Evolutionary conservation across 2,888 invertebrate species (phyloP).

Genomic region (Acanthosepion pharaonis): DNA sequence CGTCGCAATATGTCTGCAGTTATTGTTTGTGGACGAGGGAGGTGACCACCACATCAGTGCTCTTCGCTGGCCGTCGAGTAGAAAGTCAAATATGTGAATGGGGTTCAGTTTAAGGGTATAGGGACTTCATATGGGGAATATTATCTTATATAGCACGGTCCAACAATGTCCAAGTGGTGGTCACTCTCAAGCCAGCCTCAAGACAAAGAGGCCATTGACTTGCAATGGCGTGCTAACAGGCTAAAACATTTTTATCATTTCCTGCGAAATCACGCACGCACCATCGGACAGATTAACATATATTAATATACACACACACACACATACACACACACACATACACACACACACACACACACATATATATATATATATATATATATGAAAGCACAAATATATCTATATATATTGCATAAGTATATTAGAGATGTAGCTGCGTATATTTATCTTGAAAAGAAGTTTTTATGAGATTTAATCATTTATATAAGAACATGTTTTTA

Average conservation of each 20-base stretch:
- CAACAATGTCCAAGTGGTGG: constrained; percentile 23
- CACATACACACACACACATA: no score
- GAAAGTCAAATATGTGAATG: constrained; percentile 21
- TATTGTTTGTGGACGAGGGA: background rate
- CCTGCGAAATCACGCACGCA: background rate
- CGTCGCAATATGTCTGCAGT: background rate
- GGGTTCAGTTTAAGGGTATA: background rate
- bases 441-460: no score
- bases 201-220: background rate
- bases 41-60: background rate
- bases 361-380: no score
- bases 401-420: no score
- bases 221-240: background rate
- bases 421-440: no score
- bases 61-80: constrained; percentile 33
- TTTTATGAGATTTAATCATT: no score
- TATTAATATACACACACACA: background rate
- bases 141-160: background rate
- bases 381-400: no score
- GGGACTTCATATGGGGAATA: background rate
- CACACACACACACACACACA: no score
- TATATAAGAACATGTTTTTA: background rate
- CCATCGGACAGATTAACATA: background rate
- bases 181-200: background rate
- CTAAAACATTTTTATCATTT: background rate